These are phyloP conservation scores for Heterohyrax brucei DNA, from an alignment of 2,797 vertebrate genomes.

Conservation along the genomic window DNA sequence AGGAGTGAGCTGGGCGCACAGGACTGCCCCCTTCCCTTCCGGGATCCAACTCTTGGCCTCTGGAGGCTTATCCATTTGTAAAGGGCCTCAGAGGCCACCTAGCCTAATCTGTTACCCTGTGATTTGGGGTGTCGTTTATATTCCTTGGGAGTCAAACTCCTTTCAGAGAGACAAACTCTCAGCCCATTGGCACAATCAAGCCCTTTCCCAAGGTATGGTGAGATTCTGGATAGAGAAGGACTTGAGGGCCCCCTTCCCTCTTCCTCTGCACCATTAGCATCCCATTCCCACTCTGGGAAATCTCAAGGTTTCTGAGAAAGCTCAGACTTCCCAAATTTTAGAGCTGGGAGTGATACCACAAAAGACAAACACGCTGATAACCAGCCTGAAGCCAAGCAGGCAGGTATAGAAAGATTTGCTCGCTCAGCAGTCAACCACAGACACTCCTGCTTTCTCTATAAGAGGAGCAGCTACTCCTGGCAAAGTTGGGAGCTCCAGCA, in stretches of 20 bases:
- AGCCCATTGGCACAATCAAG: background rate
- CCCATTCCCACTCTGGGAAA: background rate
- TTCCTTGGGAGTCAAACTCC: slow-evolving; percentile 46
- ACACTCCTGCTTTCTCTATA: background rate
- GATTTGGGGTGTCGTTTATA: slow-evolving; percentile 75
- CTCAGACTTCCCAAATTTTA: background rate
- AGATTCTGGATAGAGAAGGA: background rate
- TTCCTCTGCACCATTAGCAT: background rate
- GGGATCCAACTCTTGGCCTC: slow-evolving; percentile 28
- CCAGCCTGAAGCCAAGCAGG: background rate
- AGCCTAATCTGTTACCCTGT: slow-evolving; percentile 67
- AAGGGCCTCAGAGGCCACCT: slow-evolving; percentile 69
- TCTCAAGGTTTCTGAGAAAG: background rate
- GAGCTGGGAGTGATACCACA: background rate
- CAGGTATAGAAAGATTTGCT: background rate
- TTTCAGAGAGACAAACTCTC: background rate
- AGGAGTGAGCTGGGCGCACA: background rate
- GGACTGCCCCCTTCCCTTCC: background rate
- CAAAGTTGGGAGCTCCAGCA: background rate
- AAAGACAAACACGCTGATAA: background rate
- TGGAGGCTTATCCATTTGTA: slow-evolving; percentile 10
- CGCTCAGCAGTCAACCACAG: background rate
- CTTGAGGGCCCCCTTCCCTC: background rate
- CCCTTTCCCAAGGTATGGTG: background rate
- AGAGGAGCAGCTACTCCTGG: background rate